Percentiles rank a stretch among this genome's conserved stretches.
phyloP scores from a whole-genome alignment of 2,113 vertebrate species.

The Irena cyanogastra region DNA sequence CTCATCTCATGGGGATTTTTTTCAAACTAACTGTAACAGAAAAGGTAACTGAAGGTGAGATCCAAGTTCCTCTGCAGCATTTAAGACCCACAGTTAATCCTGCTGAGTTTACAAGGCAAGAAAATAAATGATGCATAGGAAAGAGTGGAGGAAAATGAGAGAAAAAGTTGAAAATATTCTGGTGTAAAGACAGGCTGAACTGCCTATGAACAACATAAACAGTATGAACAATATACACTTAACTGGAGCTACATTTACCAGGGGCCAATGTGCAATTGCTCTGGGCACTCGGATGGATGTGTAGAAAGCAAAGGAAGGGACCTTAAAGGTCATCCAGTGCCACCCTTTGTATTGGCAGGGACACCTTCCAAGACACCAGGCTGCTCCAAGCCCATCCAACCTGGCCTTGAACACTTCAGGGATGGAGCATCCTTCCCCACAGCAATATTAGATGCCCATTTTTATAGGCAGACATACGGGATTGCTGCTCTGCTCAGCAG shows the following conservation, averaged over 20 bases:
- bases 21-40: not conserved
- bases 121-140: not conserved
- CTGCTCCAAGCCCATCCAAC: not conserved
- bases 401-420: not conserved
- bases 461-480: not conserved
- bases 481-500: not conserved
- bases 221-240: not conserved
- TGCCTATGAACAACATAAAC: not conserved
- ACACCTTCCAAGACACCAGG: not conserved
- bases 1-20: not conserved
- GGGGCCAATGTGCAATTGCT: not conserved
- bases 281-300: not conserved
- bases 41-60: not conserved
- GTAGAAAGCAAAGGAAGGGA: not conserved
- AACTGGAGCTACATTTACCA: not conserved
- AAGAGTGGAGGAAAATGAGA: not conserved
- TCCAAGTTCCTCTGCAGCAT: not conserved
- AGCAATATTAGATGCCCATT: not conserved
- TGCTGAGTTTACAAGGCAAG: not conserved
- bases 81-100: not conserved
- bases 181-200: not conserved
- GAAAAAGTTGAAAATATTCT: not conserved
- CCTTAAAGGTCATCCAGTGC: not conserved
- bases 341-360: not conserved
- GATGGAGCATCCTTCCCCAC: not conserved